Evolutionary conservation across 2,797 vertebrate species (phyloP), one percentile per base, ranked within the genome.

Genomic region (Danionella dracula): DNA sequence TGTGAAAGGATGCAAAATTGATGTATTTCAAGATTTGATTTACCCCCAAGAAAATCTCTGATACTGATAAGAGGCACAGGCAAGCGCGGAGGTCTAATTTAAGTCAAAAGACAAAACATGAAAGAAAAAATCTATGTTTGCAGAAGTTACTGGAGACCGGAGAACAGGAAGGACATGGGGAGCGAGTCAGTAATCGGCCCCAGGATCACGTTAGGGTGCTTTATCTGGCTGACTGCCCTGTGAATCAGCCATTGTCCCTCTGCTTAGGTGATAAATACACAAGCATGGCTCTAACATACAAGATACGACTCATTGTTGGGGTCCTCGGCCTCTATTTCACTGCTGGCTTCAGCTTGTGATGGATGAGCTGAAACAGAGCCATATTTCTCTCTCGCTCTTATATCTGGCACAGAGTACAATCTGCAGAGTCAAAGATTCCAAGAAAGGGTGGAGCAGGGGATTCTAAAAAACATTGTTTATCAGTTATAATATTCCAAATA

Each of bases 181-280:
- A 68, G 53, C 67, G 40, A 37, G 40, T 50, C 48, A 37, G 69
- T 65, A 70, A 61, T 59, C 62, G 80, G 75, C 75, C 80, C 81
- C 49, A 76, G 81, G 78, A 85, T 77, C 82, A 73, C 73, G 80
- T 85, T 80, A 80, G 82, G 75, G 75, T 77, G 78, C 84, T 88
- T 83, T 83, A 87, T 86, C 81, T 82, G 81, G 58, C 17, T 56
- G 71, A 76, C 80, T 67, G 73, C 73, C 82, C 81, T 75, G 88
- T 89, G 87, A 89, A 89, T 90, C 84, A 86, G 80, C 70, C 73
- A 69, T 78, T 80, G 82, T 79, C 76, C 75, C 79, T 83, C 77
- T 74, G 64, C 76, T 83, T 78, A 80, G 81, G 81, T 88, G 88
- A 90, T 89, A 87, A 90, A 89, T 88, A 86, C 81, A 83, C 83